A percentile compares a stretch with the other conserved stretches of the same genome.
phyloP scores from a whole-genome alignment of 1,140 invertebrate genomes.

The Parasteatoda tepidariorum region DNA sequence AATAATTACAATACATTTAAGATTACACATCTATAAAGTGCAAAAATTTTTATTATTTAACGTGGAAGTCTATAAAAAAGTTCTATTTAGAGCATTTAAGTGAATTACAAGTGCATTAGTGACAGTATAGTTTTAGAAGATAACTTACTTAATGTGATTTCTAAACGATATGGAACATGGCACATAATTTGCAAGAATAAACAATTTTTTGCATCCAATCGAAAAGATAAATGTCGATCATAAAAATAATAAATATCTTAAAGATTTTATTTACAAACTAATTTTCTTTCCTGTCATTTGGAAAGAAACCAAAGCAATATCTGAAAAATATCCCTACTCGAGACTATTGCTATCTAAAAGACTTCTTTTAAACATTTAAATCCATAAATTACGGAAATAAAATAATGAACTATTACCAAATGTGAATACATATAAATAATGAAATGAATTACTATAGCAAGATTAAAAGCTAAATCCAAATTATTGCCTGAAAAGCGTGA shows the following conservation, averaged over 20 bases:
- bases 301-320: background rate
- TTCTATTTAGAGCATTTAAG: background rate
- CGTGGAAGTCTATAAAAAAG: background rate
- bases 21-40: background rate
- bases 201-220: background rate
- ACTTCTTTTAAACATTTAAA: background rate
- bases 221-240: background rate
- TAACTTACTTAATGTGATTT: background rate
- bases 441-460: background rate
- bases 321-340: background rate
- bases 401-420: background rate
- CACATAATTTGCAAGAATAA: background rate
- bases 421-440: background rate
- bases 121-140: background rate
- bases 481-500: background rate
- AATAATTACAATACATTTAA: too few species aligned
- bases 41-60: background rate
- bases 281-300: background rate
- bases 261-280: background rate
- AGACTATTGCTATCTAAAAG: background rate
- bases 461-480: background rate
- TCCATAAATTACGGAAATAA: background rate
- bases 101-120: background rate
- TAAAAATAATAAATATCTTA: background rate
- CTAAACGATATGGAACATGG: background rate